Base-by-base conservation (phyloP, 2,888 invertebrate genomes). In the Rhagonycha lutea region DNA sequence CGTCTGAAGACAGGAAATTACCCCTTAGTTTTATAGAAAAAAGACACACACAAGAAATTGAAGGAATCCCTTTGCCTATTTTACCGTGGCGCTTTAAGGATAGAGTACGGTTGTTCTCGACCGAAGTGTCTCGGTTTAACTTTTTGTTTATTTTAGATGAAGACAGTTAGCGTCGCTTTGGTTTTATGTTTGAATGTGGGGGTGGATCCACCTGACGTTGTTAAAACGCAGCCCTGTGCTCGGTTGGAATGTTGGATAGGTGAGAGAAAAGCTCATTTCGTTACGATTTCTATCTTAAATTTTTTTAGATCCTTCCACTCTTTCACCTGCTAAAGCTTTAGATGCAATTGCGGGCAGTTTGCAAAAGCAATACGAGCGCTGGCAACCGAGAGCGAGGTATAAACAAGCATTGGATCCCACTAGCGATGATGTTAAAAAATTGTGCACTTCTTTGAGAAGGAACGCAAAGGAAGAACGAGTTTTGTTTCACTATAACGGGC, bases 401-500 rank as follows among this genome's bases (percentile, higher is more conserved):
- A 99, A 98, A 90, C 97, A 97, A 87, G 96, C 96, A 65, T 91
- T 98, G 72, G 99, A 99, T 89, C 99, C 99, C 8, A 99, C 99
- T 3, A 94, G 96, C 3, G 99, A 99, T 61, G 99, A 99, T 89
- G 97, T 99, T 0, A 98, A 98, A 87, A 98, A 99, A 87, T 89
- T 99, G 23, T 99, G 99, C 86, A 94, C 95, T 28, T 98, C 98
- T 0, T 89, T 99, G 80, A 91, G 99, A 11, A 91, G 98, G 81
- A 98, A 98, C 89, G 99, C 99, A 4, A 99, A 99, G 89, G 99
- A 99, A 84, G 99, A 99, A 86, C 91, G 99, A 79, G 98, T 99
- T 60, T 89, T 99, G 72, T 99, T 99, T 89, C 99, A 99, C 89
- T 99, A 99, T 88, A 99, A 99, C 88, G 99, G 99, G 0, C 99